Percentiles rank a stretch among this genome's conserved stretches.
Evolutionary conservation across 2,113 vertebrate genomes (phyloP).

Genomic region (Channa maculata): DNA sequence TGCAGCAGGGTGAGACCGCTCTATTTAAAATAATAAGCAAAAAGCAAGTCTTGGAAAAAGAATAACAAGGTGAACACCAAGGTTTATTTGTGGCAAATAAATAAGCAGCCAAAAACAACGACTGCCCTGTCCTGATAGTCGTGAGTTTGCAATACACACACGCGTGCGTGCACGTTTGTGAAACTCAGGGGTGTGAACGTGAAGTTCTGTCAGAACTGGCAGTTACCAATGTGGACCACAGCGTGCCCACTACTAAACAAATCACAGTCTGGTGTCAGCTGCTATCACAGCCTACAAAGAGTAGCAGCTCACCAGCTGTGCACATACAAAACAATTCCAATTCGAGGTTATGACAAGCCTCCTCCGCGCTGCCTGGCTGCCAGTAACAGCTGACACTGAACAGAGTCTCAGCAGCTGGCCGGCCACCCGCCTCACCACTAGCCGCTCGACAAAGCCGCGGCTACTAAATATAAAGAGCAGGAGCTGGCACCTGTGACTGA

Average conservation of each 20-base stretch:
- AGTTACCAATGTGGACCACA: constrained; percentile 14
- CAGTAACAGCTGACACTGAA: constrained; percentile 64
- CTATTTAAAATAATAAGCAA: constrained; percentile 26
- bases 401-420: constrained; percentile 66
- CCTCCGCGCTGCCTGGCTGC: constrained; percentile 48
- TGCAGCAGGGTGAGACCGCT: neutral
- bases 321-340: constrained; percentile 73
- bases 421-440: constrained; percentile 47
- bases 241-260: constrained; percentile 54
- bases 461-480: constrained; percentile 55
- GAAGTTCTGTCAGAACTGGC: constrained; percentile 49
- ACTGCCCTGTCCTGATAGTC: constrained; percentile 40
- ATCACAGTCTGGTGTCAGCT: constrained; percentile 63
- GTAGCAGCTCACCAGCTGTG: constrained; percentile 71
- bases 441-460: constrained; percentile 42
- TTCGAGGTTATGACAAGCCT: constrained; percentile 62
- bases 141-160: constrained; percentile 3
- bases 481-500: constrained; percentile 58
- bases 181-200: constrained; percentile 34
- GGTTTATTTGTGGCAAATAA: constrained; percentile 29
- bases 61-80: neutral
- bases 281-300: constrained; percentile 66
- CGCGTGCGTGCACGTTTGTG: constrained; percentile 5
- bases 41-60: constrained; percentile 17
- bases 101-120: constrained; percentile 15